Percentiles rank a stretch among this genome's conserved stretches.
These are phyloP conservation scores for Tanaodytes sp. DNA, from an alignment of 2,888 invertebrate genomes.

Conservation along the genomic window DNA sequence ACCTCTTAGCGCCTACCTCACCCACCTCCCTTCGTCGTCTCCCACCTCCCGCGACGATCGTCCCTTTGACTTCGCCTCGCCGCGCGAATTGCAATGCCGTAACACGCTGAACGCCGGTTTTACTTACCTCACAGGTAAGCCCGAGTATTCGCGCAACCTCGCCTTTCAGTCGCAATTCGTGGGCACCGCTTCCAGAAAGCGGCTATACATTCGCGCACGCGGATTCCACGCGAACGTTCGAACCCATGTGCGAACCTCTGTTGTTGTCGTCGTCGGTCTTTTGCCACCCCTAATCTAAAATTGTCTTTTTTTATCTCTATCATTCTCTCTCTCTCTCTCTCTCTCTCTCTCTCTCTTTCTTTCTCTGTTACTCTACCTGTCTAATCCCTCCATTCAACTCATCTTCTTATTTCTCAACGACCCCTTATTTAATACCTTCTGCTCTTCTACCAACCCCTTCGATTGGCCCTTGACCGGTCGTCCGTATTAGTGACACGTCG, in stretches of 20 bases:
- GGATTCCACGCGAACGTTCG: conserved; percentile 53
- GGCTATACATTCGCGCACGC: conserved; percentile 51
- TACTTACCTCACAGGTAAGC: conserved; percentile 73
- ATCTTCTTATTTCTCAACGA: background rate
- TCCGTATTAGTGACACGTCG: conserved; percentile 14
- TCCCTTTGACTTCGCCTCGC: conserved; percentile 46
- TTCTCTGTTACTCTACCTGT: background rate
- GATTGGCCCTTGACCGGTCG: background rate
- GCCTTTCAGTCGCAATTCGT: conserved; percentile 50
- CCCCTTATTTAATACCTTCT: background rate
- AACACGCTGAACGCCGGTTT: conserved; percentile 69
- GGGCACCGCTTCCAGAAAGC: conserved; percentile 51
- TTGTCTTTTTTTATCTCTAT: background rate
- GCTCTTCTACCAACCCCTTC: background rate
- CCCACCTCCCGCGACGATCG: conserved; percentile 36
- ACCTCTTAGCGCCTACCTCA: conserved; percentile 38
- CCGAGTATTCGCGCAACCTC: conserved; percentile 58
- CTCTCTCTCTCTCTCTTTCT: background rate
- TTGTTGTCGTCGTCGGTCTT: background rate
- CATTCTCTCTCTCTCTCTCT: background rate
- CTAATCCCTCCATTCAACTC: too few relatives aligned
- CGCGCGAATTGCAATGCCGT: conserved; percentile 70
- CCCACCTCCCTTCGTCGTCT: conserved; percentile 26
- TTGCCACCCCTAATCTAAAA: background rate
- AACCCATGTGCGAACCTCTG: conserved; percentile 35